Percentiles rank a stretch among this genome's conserved stretches.
Evolutionary conservation across 37 sponge, comb jelly and placozoan genomes (phyloP).

Genomic region (Chondrilla cf. caribensis): DNA sequence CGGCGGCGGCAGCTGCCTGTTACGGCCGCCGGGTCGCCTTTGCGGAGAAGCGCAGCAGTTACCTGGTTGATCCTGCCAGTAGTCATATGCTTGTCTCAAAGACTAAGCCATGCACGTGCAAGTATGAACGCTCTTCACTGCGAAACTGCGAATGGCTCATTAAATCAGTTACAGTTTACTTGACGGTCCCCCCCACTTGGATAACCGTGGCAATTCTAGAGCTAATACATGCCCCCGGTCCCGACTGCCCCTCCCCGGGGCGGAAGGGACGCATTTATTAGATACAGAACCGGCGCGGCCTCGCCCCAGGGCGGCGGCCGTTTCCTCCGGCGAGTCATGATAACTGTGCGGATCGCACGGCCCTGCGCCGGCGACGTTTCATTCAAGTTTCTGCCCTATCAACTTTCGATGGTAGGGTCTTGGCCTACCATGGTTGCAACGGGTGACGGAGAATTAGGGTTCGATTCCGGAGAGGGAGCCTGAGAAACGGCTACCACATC

Average conservation of each 20-base stretch:
- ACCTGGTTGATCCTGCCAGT: slow-evolving; percentile 95
- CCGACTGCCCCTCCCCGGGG: too few species aligned
- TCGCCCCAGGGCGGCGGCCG: slow-evolving; percentile 16
- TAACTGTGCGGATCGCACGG: slow-evolving; percentile 85
- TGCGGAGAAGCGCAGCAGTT: too few species aligned
- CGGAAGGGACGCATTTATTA: slow-evolving; percentile 88
- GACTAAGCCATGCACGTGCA: slow-evolving; percentile 90
- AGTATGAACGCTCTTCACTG: slow-evolving; percentile 71
- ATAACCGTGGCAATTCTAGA: slow-evolving; percentile 87
- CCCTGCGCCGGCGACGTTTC: slow-evolving; percentile 78
- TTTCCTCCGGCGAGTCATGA: slow-evolving; percentile 74
- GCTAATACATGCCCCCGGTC: slow-evolving; percentile 85
- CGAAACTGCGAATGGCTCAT: slow-evolving; percentile 94
- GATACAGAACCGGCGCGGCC: slow-evolving; percentile 74
- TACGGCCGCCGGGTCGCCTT: too few species aligned
- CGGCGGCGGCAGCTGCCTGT: too few species aligned
- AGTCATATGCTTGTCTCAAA: slow-evolving; percentile 93
- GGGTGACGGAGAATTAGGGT: slow-evolving; percentile 89
- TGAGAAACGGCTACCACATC: slow-evolving; percentile 88
- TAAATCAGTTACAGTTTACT: slow-evolving; percentile 90
- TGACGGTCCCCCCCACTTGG: slow-evolving; percentile 78
- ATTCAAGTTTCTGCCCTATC: slow-evolving; percentile 90
- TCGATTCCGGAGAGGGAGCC: slow-evolving; percentile 91
- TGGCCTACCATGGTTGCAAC: slow-evolving; percentile 88
- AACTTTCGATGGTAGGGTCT: slow-evolving; percentile 80